Percentiles rank a stretch among this genome's conserved stretches.
Evolutionary conservation across 1,140 invertebrate genomes (phyloP).

Genomic region (Tribolium madens): DNA sequence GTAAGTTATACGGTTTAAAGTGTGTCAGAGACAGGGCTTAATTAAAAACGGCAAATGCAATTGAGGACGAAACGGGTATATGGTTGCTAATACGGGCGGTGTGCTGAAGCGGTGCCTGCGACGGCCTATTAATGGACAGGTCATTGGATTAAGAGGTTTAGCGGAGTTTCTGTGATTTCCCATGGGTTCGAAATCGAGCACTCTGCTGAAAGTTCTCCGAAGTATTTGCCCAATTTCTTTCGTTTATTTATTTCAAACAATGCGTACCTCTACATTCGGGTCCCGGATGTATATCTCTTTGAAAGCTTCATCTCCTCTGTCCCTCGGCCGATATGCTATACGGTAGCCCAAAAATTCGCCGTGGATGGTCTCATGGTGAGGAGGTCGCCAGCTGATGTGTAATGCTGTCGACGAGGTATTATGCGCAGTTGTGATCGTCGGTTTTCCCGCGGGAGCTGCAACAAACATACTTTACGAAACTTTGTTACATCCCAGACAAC

Average conservation of each 20-base stretch:
- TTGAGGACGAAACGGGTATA: conserved; percentile 26
- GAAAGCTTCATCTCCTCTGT: conserved; percentile 70
- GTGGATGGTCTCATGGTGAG: conserved; percentile 76
- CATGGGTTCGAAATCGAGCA: conserved; percentile 46
- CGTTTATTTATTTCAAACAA: conserved; percentile 46
- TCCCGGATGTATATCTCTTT: conserved; percentile 79
- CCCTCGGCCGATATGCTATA: conserved; percentile 76
- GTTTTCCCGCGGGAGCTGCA: conserved; percentile 80
- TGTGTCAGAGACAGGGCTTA: conserved; percentile 12
- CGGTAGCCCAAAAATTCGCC: conserved; percentile 85
- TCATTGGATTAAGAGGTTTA: conserved; percentile 54
- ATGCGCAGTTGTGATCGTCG: conserved; percentile 77
- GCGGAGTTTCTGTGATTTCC: conserved; percentile 54
- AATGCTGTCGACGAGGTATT: conserved; percentile 79
- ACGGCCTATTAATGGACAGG: conserved; percentile 52
- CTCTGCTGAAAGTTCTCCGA: conserved; percentile 45
- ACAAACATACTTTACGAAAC: conserved; percentile 43
- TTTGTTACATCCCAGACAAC: conserved; percentile 29
- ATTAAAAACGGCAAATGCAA: conserved; percentile 35
- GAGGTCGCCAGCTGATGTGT: conserved; percentile 79
- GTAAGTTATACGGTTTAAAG: conserved; percentile 6
- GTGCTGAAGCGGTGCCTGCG: conserved; percentile 29
- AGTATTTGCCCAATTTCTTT: conserved; percentile 50
- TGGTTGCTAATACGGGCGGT: conserved; percentile 32
- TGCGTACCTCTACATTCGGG: conserved; percentile 73